These are phyloP conservation scores for Planococcus citri DNA, from an alignment of 1,140 invertebrate species.

Conservation along the genomic window DNA sequence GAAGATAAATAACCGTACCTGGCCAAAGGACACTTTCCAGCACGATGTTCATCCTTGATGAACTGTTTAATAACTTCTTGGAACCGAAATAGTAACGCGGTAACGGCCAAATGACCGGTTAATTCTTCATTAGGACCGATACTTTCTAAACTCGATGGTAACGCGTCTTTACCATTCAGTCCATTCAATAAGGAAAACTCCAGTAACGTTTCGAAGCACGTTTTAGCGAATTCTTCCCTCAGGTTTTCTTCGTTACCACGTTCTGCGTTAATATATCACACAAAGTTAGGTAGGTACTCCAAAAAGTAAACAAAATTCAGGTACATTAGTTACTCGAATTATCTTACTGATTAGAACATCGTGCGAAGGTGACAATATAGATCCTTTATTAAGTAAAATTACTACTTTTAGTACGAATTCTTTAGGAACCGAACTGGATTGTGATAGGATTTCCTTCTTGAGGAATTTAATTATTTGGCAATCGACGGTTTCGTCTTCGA, in stretches of 20 bases:
- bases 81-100: slow-evolving; percentile 79
- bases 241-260: slow-evolving; percentile 31
- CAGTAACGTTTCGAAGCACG: slow-evolving; percentile 88
- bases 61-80: slow-evolving; percentile 83
- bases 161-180: slow-evolving; percentile 33
- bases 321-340: too few species aligned
- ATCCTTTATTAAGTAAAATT: slow-evolving; percentile 81
- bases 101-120: slow-evolving; percentile 75
- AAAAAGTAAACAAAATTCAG: too few species aligned
- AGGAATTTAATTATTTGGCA: slow-evolving; percentile 78
- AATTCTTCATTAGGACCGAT: slow-evolving; percentile 40
- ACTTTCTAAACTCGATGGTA: slow-evolving; percentile 24
- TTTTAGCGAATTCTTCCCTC: slow-evolving; percentile 88
- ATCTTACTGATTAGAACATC: slow-evolving; percentile 38
- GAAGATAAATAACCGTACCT: slow-evolving; percentile 43
- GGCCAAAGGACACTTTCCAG: slow-evolving; percentile 79
- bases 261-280: background rate
- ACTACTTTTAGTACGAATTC: slow-evolving; percentile 79
- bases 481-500: slow-evolving; percentile 70
- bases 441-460: slow-evolving; percentile 71
- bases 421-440: slow-evolving; percentile 62
- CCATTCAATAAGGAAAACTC: slow-evolving; percentile 78
- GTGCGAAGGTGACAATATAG: slow-evolving; percentile 68
- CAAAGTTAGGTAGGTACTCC: too few species aligned
- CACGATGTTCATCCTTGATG: slow-evolving; percentile 73